Percentiles rank a stretch among this genome's conserved stretches.
These are phyloP conservation scores for Formicarius rufipectus DNA, from an alignment of 2,113 vertebrate species.

Conservation along the genomic window DNA sequence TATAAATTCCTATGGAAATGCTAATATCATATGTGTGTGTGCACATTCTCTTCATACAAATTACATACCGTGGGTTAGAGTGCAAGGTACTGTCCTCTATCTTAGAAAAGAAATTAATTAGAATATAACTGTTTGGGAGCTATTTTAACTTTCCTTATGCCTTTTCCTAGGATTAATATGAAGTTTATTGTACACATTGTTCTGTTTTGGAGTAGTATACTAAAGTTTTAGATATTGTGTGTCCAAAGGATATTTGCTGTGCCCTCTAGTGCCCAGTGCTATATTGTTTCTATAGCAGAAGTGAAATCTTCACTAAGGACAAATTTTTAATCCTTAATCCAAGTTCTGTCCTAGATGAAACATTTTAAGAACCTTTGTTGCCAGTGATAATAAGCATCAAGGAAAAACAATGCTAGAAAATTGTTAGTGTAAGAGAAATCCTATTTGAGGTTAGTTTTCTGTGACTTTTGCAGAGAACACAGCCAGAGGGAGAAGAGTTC, in stretches of 20 bases:
- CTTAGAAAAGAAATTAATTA: background rate
- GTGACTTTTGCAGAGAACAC: background rate
- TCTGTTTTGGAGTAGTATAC: background rate
- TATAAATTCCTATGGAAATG: background rate
- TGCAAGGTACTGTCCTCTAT: fast-evolving
- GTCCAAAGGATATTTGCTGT: background rate
- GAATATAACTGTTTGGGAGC: background rate
- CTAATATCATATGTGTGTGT: background rate
- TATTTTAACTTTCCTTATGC: background rate
- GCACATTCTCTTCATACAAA: background rate
- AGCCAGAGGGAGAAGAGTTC: background rate
- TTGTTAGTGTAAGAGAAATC: background rate
- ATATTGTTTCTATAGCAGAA: background rate
- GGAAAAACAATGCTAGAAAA: background rate
- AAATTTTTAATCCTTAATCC: background rate
- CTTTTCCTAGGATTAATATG: background rate
- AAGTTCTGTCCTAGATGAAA: background rate
- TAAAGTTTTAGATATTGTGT: fast-evolving
- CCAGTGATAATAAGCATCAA: background rate
- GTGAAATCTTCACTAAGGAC: fast-evolving
- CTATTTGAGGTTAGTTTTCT: background rate
- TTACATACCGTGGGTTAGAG: background rate
- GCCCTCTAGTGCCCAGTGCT: background rate
- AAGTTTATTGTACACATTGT: background rate
- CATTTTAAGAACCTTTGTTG: background rate